Conservation (phyloP, 2,888 invertebrate species). For the Sminthurinus aureus region DNA sequence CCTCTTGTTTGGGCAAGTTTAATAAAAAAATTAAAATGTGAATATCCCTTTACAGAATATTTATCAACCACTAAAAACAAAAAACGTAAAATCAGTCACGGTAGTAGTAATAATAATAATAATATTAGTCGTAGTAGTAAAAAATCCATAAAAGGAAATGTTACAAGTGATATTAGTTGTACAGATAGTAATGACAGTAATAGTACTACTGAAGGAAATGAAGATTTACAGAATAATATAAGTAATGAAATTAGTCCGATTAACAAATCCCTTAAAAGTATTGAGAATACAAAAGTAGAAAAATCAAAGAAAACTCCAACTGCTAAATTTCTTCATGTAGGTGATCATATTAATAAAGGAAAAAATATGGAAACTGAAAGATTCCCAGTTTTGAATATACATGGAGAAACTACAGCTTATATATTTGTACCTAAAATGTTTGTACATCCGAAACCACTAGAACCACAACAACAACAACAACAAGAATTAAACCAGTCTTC, state of each 20-base stretch:
- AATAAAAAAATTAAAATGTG: conserved; percentile 9
- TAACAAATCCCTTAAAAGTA: not conserved
- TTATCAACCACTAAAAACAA: not conserved
- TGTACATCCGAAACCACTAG: not conserved
- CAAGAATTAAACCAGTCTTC: not conserved
- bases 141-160: no score
- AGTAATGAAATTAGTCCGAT: no score
- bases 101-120: no score
- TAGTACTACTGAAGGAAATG: no score
- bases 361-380: not conserved
- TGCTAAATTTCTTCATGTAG: not conserved
- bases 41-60: conserved; percentile 15
- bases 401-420: conserved; percentile 26
- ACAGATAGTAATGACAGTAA: no score
- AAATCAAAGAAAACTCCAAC: not conserved
- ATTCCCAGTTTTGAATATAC: conserved; percentile 17
- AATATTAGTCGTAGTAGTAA: no score
- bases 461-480: not conserved
- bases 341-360: not conserved
- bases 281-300: not conserved
- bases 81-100: no score
- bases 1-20: conserved; percentile 12
- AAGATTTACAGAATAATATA: no score
- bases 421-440: conserved; percentile 21
- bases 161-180: no score